Conservation (phyloP, 2,888 invertebrate species). For the Dasysyrphus albostriatus region DNA sequence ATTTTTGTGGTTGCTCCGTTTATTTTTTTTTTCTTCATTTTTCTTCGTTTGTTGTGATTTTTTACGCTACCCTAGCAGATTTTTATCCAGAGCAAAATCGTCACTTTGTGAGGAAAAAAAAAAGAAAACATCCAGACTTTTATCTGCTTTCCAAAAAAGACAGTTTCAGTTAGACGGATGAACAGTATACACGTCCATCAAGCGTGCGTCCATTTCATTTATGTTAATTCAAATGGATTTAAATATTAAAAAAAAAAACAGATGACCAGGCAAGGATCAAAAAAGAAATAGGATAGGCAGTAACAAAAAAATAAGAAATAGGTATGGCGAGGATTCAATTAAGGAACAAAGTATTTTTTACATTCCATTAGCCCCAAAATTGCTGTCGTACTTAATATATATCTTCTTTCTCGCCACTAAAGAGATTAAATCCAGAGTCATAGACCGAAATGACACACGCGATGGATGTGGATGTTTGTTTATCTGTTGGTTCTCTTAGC, state of each 20-base stretch:
- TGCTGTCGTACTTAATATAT: conserved; percentile 28
- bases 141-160: conserved; percentile 36
- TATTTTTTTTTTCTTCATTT: conserved; percentile 47
- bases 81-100: conserved; percentile 16
- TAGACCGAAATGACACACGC: conserved; percentile 45
- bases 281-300: background rate
- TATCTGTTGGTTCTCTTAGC: conserved; percentile 45
- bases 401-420: conserved; percentile 4
- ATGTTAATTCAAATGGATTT: conserved; percentile 70
- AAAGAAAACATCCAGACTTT: conserved; percentile 44
- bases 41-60: conserved; percentile 66
- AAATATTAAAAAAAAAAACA: conserved; percentile 56
- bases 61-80: background rate
- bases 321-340: conserved; percentile 56
- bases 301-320: conserved; percentile 3
- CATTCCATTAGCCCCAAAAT: conserved; percentile 51
- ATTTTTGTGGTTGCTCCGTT: conserved; percentile 64
- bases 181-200: conserved; percentile 53
- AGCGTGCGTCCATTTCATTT: conserved; percentile 57
- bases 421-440: conserved; percentile 37
- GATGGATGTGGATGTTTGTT: conserved; percentile 52
- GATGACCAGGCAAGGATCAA: conserved; percentile 14
- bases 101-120: conserved; percentile 34
- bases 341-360: conserved; percentile 58
- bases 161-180: conserved; percentile 33